phyloP scores from a whole-genome alignment of 2,797 vertebrate species.

The Helicolenus hilgendorfi region DNA sequence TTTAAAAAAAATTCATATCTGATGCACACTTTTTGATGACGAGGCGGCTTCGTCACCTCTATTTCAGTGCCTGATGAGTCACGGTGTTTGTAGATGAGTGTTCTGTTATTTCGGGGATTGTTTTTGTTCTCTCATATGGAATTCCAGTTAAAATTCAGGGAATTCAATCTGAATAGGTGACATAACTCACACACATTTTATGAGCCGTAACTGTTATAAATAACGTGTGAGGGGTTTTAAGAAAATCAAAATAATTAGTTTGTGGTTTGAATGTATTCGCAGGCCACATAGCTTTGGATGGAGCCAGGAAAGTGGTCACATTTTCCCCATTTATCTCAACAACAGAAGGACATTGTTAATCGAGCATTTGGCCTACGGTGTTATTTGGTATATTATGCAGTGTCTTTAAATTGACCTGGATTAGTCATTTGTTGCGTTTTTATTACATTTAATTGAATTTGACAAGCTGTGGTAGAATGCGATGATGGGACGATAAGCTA shows the following conservation, averaged over 20 bases:
- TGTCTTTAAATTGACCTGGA: background rate
- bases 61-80: constrained; percentile 32
- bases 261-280: constrained; percentile 28
- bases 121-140: background rate
- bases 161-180: constrained; percentile 11
- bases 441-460: background rate
- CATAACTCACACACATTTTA: background rate
- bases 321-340: constrained; percentile 42
- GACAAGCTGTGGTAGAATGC: background rate
- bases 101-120: background rate
- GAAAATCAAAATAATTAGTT: constrained; percentile 37
- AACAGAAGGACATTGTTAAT: constrained; percentile 25
- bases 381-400: background rate
- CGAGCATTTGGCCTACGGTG: background rate
- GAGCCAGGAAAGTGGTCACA: constrained; percentile 51
- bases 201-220: constrained; percentile 25
- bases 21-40: constrained; percentile 33
- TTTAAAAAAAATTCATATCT: background rate
- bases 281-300: background rate
- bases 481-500: background rate
- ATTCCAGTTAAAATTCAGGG: constrained; percentile 15
- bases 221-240: constrained; percentile 38
- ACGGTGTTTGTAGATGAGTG: constrained; percentile 10
- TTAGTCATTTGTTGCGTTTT: background rate
- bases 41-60: constrained; percentile 12